Evolutionary conservation across 2,797 vertebrate species (phyloP).

Genomic region (Gymnopithys bicolor): DNA sequence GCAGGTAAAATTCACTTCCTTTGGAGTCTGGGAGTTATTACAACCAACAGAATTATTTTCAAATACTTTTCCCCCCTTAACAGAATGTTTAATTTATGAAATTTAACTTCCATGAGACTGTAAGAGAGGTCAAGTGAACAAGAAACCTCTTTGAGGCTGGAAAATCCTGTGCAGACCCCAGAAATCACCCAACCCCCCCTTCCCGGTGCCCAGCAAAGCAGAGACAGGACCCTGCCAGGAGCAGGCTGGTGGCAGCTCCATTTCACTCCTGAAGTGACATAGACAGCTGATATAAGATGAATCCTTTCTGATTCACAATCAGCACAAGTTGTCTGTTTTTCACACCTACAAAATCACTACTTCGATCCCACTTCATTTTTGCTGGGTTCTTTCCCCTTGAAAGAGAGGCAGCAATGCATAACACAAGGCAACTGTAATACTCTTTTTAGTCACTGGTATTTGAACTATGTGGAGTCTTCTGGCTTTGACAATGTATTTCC

Average conservation of each 20-base stretch:
- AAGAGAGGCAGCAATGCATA: background rate
- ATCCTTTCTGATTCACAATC: background rate
- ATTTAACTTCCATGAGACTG: background rate
- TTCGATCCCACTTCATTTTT: background rate
- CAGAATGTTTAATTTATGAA: background rate
- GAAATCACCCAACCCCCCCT: background rate
- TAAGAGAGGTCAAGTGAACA: background rate
- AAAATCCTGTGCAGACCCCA: background rate
- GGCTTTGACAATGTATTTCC: background rate
- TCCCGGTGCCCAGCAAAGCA: background rate
- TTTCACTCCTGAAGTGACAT: background rate
- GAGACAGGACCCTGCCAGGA: background rate
- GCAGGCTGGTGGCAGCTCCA: background rate
- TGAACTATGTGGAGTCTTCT: background rate
- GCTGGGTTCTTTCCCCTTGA: too few species aligned
- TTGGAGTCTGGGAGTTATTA: background rate
- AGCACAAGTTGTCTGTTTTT: background rate
- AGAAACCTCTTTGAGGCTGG: background rate
- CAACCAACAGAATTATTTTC: background rate
- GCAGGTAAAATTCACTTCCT: conserved; percentile 5
- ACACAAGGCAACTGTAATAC: background rate
- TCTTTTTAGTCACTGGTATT: background rate
- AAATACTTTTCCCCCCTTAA: background rate
- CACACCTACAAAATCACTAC: background rate
- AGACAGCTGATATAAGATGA: background rate